These are phyloP conservation scores for Gobius niger DNA, from an alignment of 2,113 vertebrate genomes.

Conservation along the genomic window DNA sequence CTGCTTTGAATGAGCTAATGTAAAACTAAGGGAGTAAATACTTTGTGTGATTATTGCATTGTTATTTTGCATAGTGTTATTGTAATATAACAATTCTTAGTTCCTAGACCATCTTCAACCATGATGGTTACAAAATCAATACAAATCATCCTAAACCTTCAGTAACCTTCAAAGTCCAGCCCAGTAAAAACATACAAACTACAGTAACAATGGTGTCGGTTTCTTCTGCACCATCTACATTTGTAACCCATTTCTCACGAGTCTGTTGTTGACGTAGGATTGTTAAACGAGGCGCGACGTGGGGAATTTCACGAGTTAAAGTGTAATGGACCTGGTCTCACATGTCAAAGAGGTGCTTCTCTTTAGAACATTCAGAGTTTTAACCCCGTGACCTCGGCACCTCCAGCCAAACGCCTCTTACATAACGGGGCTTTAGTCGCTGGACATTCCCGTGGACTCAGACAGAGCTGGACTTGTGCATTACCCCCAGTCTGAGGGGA, in stretches of 20 bases:
- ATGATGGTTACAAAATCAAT: too few relatives aligned
- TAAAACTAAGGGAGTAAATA: too few relatives aligned
- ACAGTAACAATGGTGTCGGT: not conserved
- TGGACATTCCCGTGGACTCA: slow-evolving; percentile 43
- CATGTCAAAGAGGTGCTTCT: slow-evolving; percentile 15
- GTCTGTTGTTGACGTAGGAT: not conserved
- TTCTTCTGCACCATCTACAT: not conserved
- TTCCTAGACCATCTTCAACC: too few relatives aligned
- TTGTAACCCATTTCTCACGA: not conserved
- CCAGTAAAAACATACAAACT: too few relatives aligned
- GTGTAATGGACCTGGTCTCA: slow-evolving; percentile 5
- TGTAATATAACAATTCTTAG: too few relatives aligned
- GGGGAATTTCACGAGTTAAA: slow-evolving; percentile 1
- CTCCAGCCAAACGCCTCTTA: slow-evolving; percentile 51
- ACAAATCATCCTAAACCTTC: too few relatives aligned
- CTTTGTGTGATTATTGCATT: not conserved
- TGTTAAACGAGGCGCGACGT: slow-evolving; percentile 1
- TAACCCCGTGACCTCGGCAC: slow-evolving; percentile 8
- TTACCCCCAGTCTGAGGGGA: slow-evolving; percentile 11
- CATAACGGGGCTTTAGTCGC: slow-evolving; percentile 59
- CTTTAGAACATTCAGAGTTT: slow-evolving; percentile 21
- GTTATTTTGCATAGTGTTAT: too few relatives aligned
- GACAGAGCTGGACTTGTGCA: slow-evolving; percentile 43
- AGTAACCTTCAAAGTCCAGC: too few relatives aligned
- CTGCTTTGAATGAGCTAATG: not conserved